Conservation (phyloP, 2,113 vertebrate genomes). For the Pyrgilauda ruficollis region DNA sequence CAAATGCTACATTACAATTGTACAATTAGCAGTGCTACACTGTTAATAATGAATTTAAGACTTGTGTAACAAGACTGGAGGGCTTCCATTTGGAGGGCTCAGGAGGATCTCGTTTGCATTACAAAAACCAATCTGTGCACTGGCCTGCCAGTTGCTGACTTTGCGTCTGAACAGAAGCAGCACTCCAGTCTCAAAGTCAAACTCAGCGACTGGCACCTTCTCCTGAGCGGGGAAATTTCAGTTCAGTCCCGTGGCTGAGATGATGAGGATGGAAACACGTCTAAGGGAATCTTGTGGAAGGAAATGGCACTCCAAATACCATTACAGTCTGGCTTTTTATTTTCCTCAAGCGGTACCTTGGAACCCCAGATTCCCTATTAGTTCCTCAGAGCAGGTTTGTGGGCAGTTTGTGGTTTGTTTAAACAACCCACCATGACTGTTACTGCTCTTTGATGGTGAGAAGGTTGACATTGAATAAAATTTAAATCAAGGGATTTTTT, state of each 20-base stretch:
- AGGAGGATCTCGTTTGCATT: not conserved
- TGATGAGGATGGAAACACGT: not conserved
- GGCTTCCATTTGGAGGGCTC: not conserved
- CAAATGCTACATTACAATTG: not conserved
- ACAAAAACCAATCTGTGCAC: not conserved
- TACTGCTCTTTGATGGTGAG: not conserved
- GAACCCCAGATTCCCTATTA: not conserved
- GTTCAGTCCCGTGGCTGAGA: rapidly evolving
- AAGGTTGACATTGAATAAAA: not conserved
- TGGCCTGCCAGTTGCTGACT: not conserved
- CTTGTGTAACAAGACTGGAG: not conserved
- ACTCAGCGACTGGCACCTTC: not conserved
- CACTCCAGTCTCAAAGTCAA: not conserved
- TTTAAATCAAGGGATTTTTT: not conserved
- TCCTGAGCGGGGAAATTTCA: not conserved
- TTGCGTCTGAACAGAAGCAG: not conserved
- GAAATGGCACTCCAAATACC: not conserved
- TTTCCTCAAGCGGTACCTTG: not conserved
- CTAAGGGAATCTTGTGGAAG: not conserved
- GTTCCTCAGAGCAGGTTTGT: not conserved
- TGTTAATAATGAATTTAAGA: constrained; percentile 3
- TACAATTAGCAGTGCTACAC: constrained; percentile 3
- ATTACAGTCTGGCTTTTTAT: not conserved
- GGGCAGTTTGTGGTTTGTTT: not conserved
- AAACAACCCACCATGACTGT: not conserved